Percentiles rank a stretch among this genome's conserved stretches.
Evolutionary conservation across 2,797 vertebrate species (phyloP).

Genomic region (Betta splendens): DNA sequence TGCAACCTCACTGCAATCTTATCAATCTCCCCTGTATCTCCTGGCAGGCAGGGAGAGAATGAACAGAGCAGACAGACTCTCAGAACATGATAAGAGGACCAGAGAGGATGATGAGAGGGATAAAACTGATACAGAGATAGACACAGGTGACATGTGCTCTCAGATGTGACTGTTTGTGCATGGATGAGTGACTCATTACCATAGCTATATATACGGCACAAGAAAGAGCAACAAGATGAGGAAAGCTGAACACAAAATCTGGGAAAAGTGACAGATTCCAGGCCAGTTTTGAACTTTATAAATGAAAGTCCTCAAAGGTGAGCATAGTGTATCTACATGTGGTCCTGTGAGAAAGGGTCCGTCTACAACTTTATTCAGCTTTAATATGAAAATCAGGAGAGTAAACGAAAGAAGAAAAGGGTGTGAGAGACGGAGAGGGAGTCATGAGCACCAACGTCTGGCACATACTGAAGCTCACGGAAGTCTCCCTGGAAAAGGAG

Average conservation of each 20-base stretch:
- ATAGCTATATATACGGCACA: not conserved
- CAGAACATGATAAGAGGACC: conserved; percentile 49
- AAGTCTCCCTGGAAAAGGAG: no score
- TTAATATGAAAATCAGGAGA: conserved; percentile 27
- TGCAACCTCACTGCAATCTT: conserved; percentile 51
- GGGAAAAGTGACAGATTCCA: not conserved
- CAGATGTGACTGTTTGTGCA: conserved; percentile 17
- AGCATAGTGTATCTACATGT: no score
- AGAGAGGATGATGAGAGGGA: conserved; percentile 58
- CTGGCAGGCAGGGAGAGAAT: conserved; percentile 26
- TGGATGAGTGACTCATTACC: conserved; percentile 22
- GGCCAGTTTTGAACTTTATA: no score
- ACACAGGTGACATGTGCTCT: conserved; percentile 27
- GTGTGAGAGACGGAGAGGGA: conserved; percentile 32
- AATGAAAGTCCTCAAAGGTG: no score
- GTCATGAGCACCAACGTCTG: no score
- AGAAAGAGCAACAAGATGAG: not conserved
- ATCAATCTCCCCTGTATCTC: conserved; percentile 49
- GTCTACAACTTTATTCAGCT: conserved; percentile 53
- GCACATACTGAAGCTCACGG: no score
- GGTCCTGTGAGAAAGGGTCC: no score
- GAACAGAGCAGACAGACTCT: conserved; percentile 43
- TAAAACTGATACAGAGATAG: conserved; percentile 53
- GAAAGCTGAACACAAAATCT: no score
- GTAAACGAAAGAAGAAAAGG: conserved; percentile 3